Conservation (phyloP, 2,113 vertebrate species). For the Cryptotis parvus region DNA sequence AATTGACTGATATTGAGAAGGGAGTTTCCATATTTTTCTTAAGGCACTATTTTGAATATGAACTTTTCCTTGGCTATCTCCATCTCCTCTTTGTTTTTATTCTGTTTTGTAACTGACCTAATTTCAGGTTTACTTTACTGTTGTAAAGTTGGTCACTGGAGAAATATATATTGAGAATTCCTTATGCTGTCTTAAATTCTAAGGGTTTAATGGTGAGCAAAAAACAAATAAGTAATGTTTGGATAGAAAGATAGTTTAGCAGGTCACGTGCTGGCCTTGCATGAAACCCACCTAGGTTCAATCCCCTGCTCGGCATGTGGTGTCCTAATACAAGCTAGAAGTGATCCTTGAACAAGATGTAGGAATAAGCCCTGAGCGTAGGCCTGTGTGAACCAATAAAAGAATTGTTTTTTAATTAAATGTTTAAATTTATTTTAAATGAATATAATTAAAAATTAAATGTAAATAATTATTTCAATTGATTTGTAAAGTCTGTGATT, state of each 20-base stretch:
- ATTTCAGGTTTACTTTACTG: neutral
- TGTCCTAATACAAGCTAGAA: no score
- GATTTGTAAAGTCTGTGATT: no score
- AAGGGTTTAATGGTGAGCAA: neutral
- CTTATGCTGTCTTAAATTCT: neutral
- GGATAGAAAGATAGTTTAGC: neutral
- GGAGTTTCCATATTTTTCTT: constrained; percentile 12
- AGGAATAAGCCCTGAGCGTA: no score
- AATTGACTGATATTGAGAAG: neutral
- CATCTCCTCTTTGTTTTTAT: neutral
- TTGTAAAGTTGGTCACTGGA: neutral
- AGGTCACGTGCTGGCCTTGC: no score
- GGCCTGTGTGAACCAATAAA: no score
- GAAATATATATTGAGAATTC: neutral
- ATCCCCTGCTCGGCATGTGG: no score
- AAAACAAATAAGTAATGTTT: neutral
- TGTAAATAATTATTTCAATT: no score
- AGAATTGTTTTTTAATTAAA: no score
- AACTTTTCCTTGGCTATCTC: neutral
- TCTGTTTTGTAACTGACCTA: neutral
- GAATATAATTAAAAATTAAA: no score
- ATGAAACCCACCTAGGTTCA: no score
- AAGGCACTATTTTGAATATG: neutral
- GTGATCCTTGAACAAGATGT: no score
- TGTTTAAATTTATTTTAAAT: no score